Evolutionary conservation across 2,113 vertebrate genomes (phyloP), one percentile per base, ranked within the genome.

Genomic region (Gasterosteus nipponicus): DNA sequence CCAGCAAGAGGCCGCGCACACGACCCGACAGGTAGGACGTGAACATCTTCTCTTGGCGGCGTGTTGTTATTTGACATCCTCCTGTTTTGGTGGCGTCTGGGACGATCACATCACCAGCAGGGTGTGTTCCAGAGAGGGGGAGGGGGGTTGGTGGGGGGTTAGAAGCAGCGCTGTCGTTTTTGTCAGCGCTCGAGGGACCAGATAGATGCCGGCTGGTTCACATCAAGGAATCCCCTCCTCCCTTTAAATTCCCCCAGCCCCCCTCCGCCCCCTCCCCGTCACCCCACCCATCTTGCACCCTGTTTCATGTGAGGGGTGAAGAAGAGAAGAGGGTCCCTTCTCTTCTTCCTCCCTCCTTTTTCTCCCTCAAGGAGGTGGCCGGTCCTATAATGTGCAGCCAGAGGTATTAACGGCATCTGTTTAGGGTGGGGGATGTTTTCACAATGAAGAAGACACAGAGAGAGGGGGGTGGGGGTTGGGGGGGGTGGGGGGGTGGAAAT

Each of bases 141-240:
- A 5, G 12, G n/a, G 3, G n/a, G 22, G 51, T n/a, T n/a, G n/a
- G n/a, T n/a, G 66, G 60, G n/a, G 41, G 14, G 1, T 70, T 76
- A 33, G 59, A 60, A 42, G 82, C 59, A 75, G 79, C 51, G 84
- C 69, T 89, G 76, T 86, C 42, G 51, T 87, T 80, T 26, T 89
- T 83, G 58, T 80, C 78, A 79, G 44, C 2, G 44, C 68, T 80
- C 6, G 8, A 80, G 73, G 63, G 66, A 78, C 44, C 6, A 84
- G 75, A 82, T 78, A 81, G 78, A 88, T 85, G 80, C 78, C 31
- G 60, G 63, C 84, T 82, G 82, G 14, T 84, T 73, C 77, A 75
- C 83, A 87, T 86, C 87, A 78, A 78, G 80, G 84, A 90, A 87
- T 89, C 85, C 86, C 87, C 87, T 88, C 81, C 78, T 87, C 81